Evolutionary conservation across 2,888 invertebrate species (phyloP).

Genomic region (Lymantria dispar): DNA sequence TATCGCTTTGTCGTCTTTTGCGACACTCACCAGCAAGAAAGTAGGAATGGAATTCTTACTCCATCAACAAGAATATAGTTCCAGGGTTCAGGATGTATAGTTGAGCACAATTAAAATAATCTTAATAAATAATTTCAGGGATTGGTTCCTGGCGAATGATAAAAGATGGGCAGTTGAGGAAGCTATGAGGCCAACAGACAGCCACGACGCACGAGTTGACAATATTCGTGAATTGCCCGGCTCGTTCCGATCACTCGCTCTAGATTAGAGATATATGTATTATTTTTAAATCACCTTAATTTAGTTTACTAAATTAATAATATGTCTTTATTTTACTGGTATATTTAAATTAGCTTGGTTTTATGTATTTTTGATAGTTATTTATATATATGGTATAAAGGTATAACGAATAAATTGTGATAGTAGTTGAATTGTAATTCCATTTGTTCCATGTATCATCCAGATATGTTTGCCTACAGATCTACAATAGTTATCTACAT

Average conservation of each 20-base stretch:
- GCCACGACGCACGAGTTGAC: constrained; percentile 53
- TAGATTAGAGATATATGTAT: constrained; percentile 62
- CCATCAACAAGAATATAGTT: too few species aligned
- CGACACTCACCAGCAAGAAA: too few species aligned
- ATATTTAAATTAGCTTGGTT: neutral
- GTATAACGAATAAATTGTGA: neutral
- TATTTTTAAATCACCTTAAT: neutral
- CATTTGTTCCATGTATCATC: too few species aligned
- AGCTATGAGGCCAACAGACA: constrained; percentile 60
- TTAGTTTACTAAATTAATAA: neutral
- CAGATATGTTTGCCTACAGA: too few species aligned
- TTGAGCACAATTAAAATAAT: too few species aligned
- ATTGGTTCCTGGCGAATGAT: constrained; percentile 82
- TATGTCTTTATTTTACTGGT: neutral
- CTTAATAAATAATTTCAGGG: constrained; percentile 55
- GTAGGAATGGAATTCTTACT: too few species aligned
- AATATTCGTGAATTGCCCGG: constrained; percentile 73
- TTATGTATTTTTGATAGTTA: neutral
- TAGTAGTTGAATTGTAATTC: neutral
- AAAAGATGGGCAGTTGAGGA: constrained; percentile 84
- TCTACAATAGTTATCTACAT: too few species aligned
- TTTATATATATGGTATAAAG: neutral
- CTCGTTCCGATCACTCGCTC: constrained; percentile 80
- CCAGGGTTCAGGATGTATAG: too few species aligned
- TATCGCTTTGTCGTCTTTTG: too few species aligned